These are phyloP conservation scores for Brienomyrus longianalis DNA, from an alignment of 2,113 vertebrate species.

Conservation along the genomic window DNA sequence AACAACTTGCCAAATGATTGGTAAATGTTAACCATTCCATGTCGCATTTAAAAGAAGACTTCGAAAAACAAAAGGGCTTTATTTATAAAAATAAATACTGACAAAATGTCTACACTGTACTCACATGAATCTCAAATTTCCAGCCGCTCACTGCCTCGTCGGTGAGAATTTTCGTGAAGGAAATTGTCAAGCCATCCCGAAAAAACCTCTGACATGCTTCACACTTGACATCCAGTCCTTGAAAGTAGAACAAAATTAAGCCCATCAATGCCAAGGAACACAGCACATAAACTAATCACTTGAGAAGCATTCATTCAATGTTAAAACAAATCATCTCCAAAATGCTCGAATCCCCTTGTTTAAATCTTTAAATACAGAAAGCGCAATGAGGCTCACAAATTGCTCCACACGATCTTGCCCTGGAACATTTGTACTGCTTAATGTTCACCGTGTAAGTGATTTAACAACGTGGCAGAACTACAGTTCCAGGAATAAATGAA, in stretches of 20 bases:
- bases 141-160: slow-evolving; percentile 98
- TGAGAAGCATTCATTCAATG: neutral
- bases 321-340: neutral
- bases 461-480: neutral
- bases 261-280: neutral
- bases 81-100: neutral
- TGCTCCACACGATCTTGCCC: neutral
- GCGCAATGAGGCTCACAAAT: neutral
- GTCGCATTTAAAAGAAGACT: neutral
- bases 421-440: neutral
- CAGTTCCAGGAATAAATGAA: neutral
- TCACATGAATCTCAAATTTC: slow-evolving; percentile 99
- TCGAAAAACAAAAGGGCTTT: neutral
- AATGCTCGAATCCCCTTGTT: neutral
- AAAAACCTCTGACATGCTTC: slow-evolving; percentile 99
- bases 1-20: neutral
- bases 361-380: neutral
- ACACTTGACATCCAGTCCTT: slow-evolving; percentile 98
- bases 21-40: neutral
- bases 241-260: slow-evolving; percentile 16
- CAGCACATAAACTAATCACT: neutral
- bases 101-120: slow-evolving; percentile 44
- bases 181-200: slow-evolving; percentile 96
- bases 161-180: slow-evolving; percentile 98
- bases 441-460: neutral